These are phyloP conservation scores for Montipora capricornis DNA, from an alignment of 64 coral and sea anemone genomes.

Conservation along the genomic window DNA sequence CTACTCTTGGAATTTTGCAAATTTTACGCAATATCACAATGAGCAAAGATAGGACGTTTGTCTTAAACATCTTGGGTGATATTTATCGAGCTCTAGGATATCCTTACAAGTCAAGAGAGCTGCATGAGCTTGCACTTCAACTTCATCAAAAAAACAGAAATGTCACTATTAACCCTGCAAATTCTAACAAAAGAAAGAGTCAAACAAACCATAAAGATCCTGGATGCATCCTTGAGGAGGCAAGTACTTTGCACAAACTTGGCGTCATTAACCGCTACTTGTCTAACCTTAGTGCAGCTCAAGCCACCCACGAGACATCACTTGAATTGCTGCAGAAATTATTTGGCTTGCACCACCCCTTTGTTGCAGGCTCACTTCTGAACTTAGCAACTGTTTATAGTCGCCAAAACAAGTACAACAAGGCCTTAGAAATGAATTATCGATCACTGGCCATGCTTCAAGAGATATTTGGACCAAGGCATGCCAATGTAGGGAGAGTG, in stretches of 20 bases:
- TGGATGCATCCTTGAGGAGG: conserved; percentile 34
- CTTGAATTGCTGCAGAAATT: conserved; percentile 50
- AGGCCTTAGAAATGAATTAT: conserved; percentile 76
- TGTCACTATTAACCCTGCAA: not conserved
- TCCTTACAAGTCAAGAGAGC: conserved; percentile 70
- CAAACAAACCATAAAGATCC: not conserved
- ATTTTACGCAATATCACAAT: not conserved
- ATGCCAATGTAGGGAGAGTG: conserved; percentile 73
- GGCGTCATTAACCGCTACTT: conserved; percentile 85
- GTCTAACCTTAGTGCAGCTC: conserved; percentile 43
- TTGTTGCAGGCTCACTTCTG: conserved; percentile 60
- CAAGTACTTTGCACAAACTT: conserved; percentile 82
- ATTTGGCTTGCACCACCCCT: conserved; percentile 31
- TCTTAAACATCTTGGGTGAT: conserved; percentile 67
- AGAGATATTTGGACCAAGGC: conserved; percentile 52
- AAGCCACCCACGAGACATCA: conserved; percentile 59
- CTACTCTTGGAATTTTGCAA: conserved; percentile 4
- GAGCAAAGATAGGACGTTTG: not conserved
- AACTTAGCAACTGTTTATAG: conserved; percentile 88
- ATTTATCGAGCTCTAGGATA: conserved; percentile 76
- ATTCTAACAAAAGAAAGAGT: not conserved
- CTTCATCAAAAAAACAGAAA: not conserved
- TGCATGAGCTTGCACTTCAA: conserved; percentile 55
- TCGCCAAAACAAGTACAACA: conserved; percentile 42
- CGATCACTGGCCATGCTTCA: conserved; percentile 63